These are phyloP conservation scores for Coenonympha arcania DNA, from an alignment of 2,888 invertebrate species.

Conservation along the genomic window DNA sequence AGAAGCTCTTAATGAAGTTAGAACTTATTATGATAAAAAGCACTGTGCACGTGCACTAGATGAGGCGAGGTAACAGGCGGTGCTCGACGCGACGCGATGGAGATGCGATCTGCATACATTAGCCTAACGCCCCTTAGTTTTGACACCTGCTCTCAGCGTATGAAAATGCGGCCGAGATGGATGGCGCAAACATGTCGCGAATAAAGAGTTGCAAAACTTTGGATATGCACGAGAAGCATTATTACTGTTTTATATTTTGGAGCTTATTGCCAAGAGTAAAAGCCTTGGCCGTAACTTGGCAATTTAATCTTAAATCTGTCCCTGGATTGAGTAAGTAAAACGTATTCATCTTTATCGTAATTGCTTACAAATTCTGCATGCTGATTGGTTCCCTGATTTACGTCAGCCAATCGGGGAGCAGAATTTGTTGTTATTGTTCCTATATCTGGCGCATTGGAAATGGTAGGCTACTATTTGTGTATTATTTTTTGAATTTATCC, in stretches of 20 bases:
- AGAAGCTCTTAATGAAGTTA: constrained; percentile 27
- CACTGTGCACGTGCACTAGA: constrained; percentile 40
- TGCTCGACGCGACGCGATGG: constrained; percentile 35
- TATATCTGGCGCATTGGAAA: too few relatives aligned
- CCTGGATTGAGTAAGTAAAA: too few relatives aligned
- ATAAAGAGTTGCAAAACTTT: constrained; percentile 55
- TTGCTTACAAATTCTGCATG: too few relatives aligned
- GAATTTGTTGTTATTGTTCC: too few relatives aligned
- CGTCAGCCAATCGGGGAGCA: too few relatives aligned
- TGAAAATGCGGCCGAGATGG: constrained; percentile 55
- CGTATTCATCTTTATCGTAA: too few relatives aligned
- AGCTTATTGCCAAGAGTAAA: constrained; percentile 14
- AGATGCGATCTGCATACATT: constrained; percentile 74
- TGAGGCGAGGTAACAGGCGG: constrained; percentile 53
- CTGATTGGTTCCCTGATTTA: too few relatives aligned
- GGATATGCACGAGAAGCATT: constrained; percentile 36
- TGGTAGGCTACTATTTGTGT: too few relatives aligned
- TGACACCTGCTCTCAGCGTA: constrained; percentile 67
- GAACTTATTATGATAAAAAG: constrained; percentile 21
- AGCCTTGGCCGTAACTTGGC: too few relatives aligned
- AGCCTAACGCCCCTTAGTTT: constrained; percentile 69
- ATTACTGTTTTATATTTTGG: constrained; percentile 17
- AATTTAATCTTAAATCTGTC: too few relatives aligned
- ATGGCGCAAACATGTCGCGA: constrained; percentile 65
- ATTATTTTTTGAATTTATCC: too few relatives aligned